phyloP scores from a whole-genome alignment of 2,888 invertebrate genomes.

The Himalopsyche japonica region DNA sequence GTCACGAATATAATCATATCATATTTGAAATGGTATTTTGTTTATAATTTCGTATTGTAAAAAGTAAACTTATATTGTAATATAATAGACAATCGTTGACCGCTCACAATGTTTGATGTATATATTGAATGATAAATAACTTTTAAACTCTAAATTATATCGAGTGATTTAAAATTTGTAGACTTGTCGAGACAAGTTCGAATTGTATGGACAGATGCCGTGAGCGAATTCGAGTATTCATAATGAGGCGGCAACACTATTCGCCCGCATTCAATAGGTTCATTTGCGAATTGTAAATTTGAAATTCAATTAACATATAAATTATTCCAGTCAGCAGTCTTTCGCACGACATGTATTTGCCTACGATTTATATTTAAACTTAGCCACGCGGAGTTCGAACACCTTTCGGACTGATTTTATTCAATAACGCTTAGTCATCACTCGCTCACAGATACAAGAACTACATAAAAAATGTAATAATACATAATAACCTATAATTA shows the following conservation, averaged over 20 bases:
- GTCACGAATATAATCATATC: no score
- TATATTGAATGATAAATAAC: no score
- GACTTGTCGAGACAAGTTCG: no score
- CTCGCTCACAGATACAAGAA: neutral
- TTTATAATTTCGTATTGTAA: no score
- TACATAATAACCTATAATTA: no score
- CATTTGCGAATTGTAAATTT: neutral
- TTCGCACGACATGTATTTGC: neutral
- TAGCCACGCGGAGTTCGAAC: neutral
- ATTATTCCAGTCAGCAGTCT: neutral
- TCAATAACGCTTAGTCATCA: neutral
- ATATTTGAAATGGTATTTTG: no score
- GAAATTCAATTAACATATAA: neutral
- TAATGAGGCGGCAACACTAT: neutral
- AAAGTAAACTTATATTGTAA: no score
- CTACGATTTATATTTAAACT: neutral
- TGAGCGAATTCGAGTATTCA: no score
- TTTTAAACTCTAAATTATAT: neutral
- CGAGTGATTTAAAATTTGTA: no score
- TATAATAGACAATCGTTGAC: no score
- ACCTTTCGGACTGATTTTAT: neutral
- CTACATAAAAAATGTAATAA: neutral
- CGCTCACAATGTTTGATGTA: no score
- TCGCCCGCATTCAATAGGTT: neutral
- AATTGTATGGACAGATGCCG: no score